Base-by-base conservation (phyloP, 2,113 vertebrate species). In the Aspiorhynchus laticeps region DNA sequence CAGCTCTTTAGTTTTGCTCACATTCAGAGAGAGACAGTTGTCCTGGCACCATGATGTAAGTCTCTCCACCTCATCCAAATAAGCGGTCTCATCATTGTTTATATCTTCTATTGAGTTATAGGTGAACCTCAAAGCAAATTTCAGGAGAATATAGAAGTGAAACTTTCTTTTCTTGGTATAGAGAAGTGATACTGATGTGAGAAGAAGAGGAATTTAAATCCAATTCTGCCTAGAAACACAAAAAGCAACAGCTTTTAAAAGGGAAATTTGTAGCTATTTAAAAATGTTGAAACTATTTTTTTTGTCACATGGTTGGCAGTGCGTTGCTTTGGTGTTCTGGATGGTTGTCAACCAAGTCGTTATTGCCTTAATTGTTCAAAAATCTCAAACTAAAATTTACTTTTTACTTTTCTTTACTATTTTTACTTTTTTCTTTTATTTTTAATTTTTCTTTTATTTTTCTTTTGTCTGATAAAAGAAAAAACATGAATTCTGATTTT, bases 181-280 rank as follows among this genome's bases (percentile, higher is more conserved):
- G 43, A 43, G 87, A 88, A 88, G 80, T 83, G 69, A 86, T 46
- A 46, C 73, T 17, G 6, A 28, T n/a, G n/a, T 15, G 38, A 46
- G 41, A 15, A 75, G 41, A 0, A 0, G n/a, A 43, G 5, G 12
- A 2, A 12, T 24, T 73, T 73, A 24, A 12, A 41, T 73, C 2
- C 0, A 7, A 12, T 3, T 38, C 19, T 73, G 19, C 33, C 33
- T 41, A 41, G 69, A 41, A 24, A 73, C 69, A 36, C 31, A 36
- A 33, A 67, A 63, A n/a, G 28, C 26, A 65, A 14, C 26, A 28
- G 24, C 24, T 61, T 59, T 53, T 61, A 28, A 28, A 48, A 48
- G 41, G 73, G 12, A 48, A 26, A 76, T 26, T 48, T 76, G 1
- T 76, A 43, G 74, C 14, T 75, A 76, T 76, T 76, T 48, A 17